Conservation (phyloP, 2,797 vertebrate species). For the Peromyscus melanophrys region DNA sequence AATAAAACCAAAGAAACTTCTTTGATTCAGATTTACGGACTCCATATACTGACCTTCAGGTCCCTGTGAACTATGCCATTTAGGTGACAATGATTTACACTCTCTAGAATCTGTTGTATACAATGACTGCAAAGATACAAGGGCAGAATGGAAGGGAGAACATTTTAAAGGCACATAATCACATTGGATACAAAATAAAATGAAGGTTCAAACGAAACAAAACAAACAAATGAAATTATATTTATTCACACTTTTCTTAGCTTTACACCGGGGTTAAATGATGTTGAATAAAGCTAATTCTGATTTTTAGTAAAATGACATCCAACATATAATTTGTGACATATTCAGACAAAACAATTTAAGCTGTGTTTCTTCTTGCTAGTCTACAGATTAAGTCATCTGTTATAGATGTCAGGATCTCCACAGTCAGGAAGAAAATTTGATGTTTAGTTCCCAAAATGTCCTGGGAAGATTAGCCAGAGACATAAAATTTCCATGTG, state of each 20-base stretch:
- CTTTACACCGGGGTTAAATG: constrained; percentile 80
- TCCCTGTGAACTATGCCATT: constrained; percentile 99
- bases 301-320: constrained; percentile 83
- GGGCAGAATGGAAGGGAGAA: constrained; percentile 92
- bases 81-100: constrained; percentile 99
- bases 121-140: constrained; percentile 96
- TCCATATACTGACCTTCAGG: constrained; percentile 97
- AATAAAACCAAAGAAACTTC: constrained; percentile 62
- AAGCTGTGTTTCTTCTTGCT: constrained; percentile 60
- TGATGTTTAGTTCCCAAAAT: constrained; percentile 30
- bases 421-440: constrained; percentile 70
- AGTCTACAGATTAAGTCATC: constrained; percentile 37
- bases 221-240: constrained; percentile 82
- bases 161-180: constrained; percentile 93
- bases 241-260: constrained; percentile 79
- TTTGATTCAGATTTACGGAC: constrained; percentile 88
- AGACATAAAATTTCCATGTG: neutral
- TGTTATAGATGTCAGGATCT: neutral
- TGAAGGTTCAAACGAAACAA: constrained; percentile 80
- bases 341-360: constrained; percentile 79
- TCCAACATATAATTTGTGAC: constrained; percentile 80
- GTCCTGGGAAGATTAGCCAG: constrained; percentile 63
- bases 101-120: constrained; percentile 99
- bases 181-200: constrained; percentile 89
- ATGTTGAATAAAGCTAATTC: constrained; percentile 81